These are phyloP conservation scores for Zaprionus gabonicus DNA, from an alignment of 1,140 invertebrate species.

Conservation along the genomic window DNA sequence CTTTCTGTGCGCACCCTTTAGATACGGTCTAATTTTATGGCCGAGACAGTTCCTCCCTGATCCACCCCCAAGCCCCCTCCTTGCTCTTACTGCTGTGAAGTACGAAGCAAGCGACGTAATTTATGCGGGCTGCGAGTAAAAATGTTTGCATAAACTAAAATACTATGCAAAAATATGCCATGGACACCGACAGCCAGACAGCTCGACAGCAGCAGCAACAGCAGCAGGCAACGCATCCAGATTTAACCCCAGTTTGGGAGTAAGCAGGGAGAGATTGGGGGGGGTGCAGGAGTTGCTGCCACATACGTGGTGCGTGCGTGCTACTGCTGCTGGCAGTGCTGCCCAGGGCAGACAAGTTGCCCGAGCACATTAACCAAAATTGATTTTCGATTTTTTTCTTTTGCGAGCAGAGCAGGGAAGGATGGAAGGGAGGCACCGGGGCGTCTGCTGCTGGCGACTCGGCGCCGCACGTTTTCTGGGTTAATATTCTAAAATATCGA, in stretches of 20 bases:
- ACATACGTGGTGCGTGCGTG: conserved; percentile 41
- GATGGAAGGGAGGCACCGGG: not conserved
- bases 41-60: conserved; percentile 28
- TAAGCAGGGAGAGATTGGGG: not conserved
- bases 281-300: not conserved
- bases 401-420: not conserved
- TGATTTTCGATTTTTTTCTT: conserved; percentile 73
- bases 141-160: conserved; percentile 58
- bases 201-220: not conserved
- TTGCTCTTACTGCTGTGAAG: conserved; percentile 10
- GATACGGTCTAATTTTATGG: conserved; percentile 52
- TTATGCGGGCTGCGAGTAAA: conserved; percentile 49
- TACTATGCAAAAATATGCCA: conserved; percentile 55
- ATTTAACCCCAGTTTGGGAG: conserved; percentile 5
- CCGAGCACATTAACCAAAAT: conserved; percentile 77
- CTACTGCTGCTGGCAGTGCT: conserved; percentile 11
- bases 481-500: conserved; percentile 58
- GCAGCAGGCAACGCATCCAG: conserved; percentile 17
- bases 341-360: conserved; percentile 34
- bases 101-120: conserved; percentile 43
- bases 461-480: conserved; percentile 40
- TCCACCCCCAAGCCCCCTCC: not conserved
- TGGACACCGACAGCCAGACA: conserved; percentile 18
- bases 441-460: not conserved
- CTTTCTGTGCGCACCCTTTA: conserved; percentile 35